Conservation (phyloP, 2,797 vertebrate species). For the Gymnothorax javanicus region DNA sequence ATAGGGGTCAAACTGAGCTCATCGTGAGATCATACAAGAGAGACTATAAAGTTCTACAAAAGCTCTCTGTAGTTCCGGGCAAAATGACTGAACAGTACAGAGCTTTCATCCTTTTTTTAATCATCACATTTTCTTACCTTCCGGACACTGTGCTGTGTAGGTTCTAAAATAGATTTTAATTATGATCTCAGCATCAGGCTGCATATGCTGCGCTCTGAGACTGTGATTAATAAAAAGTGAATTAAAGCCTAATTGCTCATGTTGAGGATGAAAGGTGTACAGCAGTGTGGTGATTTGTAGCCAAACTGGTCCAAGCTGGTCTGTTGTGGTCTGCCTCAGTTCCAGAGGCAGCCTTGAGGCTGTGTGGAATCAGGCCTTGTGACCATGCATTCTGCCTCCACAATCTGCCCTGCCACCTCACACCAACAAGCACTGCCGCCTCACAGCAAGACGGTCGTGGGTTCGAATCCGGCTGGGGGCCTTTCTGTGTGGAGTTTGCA, state of each 20-base stretch:
- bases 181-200: constrained; percentile 72
- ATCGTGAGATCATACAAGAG: background rate
- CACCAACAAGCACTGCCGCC: no score
- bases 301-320: constrained; percentile 48
- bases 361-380: constrained; percentile 43
- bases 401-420: no score
- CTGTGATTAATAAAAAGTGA: constrained; percentile 76
- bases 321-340: constrained; percentile 25
- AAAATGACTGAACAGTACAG: constrained; percentile 16
- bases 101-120: constrained; percentile 51
- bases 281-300: constrained; percentile 21
- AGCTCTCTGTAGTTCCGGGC: background rate
- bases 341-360: constrained; percentile 29
- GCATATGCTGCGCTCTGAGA: constrained; percentile 65
- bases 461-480: no score
- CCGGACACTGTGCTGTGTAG: constrained; percentile 62
- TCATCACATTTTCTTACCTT: constrained; percentile 57
- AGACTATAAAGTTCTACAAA: background rate
- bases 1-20: background rate
- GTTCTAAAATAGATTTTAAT: constrained; percentile 78
- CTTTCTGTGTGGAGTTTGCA: no score
- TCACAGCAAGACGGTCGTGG: constrained; percentile 22
- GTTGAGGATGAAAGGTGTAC: constrained; percentile 46
- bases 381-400: no score
- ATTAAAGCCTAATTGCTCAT: constrained; percentile 77